phyloP scores from a whole-genome alignment of 2,113 vertebrate species.

The Cygnus atratus region DNA sequence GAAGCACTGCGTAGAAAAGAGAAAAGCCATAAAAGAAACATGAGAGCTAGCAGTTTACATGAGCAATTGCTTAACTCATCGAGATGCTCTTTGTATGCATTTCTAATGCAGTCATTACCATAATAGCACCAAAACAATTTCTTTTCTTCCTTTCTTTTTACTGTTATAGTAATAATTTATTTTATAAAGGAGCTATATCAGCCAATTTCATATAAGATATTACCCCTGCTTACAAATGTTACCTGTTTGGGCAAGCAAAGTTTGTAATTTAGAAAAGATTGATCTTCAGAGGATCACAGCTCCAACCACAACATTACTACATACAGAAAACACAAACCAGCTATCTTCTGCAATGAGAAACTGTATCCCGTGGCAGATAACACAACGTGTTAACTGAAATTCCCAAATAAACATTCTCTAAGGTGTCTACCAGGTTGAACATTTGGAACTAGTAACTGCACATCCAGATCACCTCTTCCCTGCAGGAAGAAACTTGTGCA shows the following conservation, averaged over 20 bases:
- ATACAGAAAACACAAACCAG: background rate
- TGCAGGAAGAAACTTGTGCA: background rate
- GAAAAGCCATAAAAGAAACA: background rate
- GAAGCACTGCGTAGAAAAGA: background rate
- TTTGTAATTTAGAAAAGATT: conserved; percentile 13
- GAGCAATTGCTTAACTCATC: background rate
- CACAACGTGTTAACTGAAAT: background rate
- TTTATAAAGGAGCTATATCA: conserved; percentile 1
- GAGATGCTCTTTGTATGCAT: background rate
- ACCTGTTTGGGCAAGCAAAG: background rate
- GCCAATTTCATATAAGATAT: background rate
- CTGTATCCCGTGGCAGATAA: background rate
- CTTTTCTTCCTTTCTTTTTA: conserved; percentile 13
- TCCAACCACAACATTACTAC: background rate
- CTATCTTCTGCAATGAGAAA: background rate
- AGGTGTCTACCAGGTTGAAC: background rate
- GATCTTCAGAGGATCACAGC: background rate
- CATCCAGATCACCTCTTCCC: background rate
- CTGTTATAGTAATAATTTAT: background rate
- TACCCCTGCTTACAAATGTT: background rate
- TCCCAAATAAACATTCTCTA: background rate
- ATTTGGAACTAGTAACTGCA: background rate
- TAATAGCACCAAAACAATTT: conserved; percentile 2
- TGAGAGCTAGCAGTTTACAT: background rate
- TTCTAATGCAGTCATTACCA: conserved; percentile 33